Conservation (phyloP, 2,888 invertebrate species). For the Scrobipalpa atriplicella region DNA sequence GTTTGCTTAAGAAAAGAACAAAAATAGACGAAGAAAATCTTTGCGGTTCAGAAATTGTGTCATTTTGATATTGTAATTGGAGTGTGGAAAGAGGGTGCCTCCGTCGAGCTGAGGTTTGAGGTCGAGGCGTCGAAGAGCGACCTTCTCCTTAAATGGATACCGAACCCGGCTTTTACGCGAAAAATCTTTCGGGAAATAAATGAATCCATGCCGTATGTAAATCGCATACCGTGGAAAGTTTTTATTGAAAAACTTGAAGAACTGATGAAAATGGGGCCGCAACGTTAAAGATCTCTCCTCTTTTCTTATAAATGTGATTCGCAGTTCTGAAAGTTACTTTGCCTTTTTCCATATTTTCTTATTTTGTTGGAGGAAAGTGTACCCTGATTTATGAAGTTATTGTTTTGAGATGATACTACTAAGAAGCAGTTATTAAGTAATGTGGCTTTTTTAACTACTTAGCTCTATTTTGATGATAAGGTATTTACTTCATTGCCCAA, state of each 20-base stretch:
- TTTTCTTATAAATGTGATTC: slow-evolving; percentile 67
- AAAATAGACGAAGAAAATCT: background rate
- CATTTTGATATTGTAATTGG: slow-evolving; percentile 68
- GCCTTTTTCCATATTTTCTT: slow-evolving; percentile 31
- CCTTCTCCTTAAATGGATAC: slow-evolving; percentile 74
- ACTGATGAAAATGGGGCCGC: slow-evolving; percentile 78
- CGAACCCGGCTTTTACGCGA: slow-evolving; percentile 71
- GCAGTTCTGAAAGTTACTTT: slow-evolving; percentile 45
- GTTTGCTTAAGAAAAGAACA: background rate
- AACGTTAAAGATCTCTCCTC: slow-evolving; percentile 71
- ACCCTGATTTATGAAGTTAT: slow-evolving; percentile 4
- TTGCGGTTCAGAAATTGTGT: slow-evolving; percentile 35
- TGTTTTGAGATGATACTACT: background rate
- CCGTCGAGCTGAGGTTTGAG: slow-evolving; percentile 40
- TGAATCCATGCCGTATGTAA: slow-evolving; percentile 81
- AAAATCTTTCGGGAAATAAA: slow-evolving; percentile 78
- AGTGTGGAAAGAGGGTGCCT: slow-evolving; percentile 42
- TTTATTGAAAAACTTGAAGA: slow-evolving; percentile 82
- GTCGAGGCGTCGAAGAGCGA: slow-evolving; percentile 54
- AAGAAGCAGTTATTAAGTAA: background rate
- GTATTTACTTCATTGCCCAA: too few relatives aligned
- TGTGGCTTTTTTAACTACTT: too few relatives aligned
- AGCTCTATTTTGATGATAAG: too few relatives aligned
- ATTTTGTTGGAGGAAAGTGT: slow-evolving; percentile 5
- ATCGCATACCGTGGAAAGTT: slow-evolving; percentile 77